Base-by-base conservation (phyloP, 2,113 vertebrate genomes). In the Microtus montanus region DNA sequence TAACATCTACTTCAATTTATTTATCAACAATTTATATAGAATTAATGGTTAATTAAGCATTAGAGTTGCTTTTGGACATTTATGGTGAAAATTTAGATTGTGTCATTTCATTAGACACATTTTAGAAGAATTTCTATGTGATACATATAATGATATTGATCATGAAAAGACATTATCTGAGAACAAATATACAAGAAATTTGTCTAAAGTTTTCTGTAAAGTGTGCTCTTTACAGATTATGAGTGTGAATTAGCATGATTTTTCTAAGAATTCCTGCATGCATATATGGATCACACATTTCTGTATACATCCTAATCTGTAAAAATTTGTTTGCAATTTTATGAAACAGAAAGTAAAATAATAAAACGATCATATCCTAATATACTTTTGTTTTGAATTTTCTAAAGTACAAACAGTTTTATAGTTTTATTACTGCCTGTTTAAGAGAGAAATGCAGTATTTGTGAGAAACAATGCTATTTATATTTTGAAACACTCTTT, bases 11-110 rank as follows among this genome's bases (percentile, higher is more conserved):
- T 14, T 41, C 4, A 66, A 63, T 83, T 49, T 54, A 70, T 15
- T 38, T 63, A 15, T 80, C 49, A 92, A 66, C 33, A 58, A 70
- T 71, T 75, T 6, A 80, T 79, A 87, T 10, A 58, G 35, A 47
- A 89, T 35, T 54, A 70, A 47, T 86, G 41, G n/a, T 61, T 92
- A 78, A 83, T 87, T 89, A 89, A 97, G 44, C 91, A 91, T 61
- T 52, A 1, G 11, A 84, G 58, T 66, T 87, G 33, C 28, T 78
- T 87, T 96, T 41, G 84, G 24, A 47, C 1, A 44, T 41, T 47
- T 64, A 30, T 64, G 20, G n/a, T 63, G 52, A 4, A 8, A 91
- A 49, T 8, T 87, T 86, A 88, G 17, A 64, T 79, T 64, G 2
- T 19, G 33, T 52, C 33, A 1, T 92, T 61, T 91, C n/a, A 73